Evolutionary conservation across 2,888 invertebrate species (phyloP).

Genomic region (Pinctada fucata): DNA sequence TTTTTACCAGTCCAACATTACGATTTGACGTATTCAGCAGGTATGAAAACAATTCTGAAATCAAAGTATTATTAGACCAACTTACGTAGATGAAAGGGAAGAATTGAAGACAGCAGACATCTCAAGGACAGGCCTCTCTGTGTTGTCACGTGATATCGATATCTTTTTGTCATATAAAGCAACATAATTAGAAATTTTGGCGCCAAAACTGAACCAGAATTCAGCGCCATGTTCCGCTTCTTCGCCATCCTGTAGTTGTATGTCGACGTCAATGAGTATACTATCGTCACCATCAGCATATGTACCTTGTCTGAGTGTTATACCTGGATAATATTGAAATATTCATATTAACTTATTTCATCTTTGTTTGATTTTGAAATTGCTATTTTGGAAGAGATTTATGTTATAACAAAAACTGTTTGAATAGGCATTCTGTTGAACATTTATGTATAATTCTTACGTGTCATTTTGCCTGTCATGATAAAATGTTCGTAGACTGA

Average conservation of each 20-base stretch:
- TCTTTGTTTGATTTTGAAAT: background rate
- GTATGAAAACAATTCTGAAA: no score
- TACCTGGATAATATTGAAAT: slow-evolving; percentile 42
- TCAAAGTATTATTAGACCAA: background rate
- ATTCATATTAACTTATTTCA: background rate
- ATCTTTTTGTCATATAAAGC: slow-evolving; percentile 56
- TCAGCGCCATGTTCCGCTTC: slow-evolving; percentile 41
- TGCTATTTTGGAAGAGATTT: no score
- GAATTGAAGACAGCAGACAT: slow-evolving; percentile 46
- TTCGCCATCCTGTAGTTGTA: slow-evolving; percentile 67
- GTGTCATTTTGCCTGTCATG: no score
- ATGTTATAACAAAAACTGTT: no score
- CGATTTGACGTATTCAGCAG: no score
- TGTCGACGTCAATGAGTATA: slow-evolving; percentile 54
- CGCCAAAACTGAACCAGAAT: slow-evolving; percentile 57
- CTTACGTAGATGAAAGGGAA: slow-evolving; percentile 48
- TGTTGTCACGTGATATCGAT: slow-evolving; percentile 46
- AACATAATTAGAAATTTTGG: slow-evolving; percentile 52
- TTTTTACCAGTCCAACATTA: no score
- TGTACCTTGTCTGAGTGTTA: slow-evolving; percentile 45
- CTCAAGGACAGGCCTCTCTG: slow-evolving; percentile 58
- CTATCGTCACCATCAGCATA: slow-evolving; percentile 51
- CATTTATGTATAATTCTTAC: no score
- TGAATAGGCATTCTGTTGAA: no score
- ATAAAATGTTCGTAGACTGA: no score